Evolutionary conservation across 2,113 vertebrate genomes (phyloP).

Genomic region (Albula goreensis): DNA sequence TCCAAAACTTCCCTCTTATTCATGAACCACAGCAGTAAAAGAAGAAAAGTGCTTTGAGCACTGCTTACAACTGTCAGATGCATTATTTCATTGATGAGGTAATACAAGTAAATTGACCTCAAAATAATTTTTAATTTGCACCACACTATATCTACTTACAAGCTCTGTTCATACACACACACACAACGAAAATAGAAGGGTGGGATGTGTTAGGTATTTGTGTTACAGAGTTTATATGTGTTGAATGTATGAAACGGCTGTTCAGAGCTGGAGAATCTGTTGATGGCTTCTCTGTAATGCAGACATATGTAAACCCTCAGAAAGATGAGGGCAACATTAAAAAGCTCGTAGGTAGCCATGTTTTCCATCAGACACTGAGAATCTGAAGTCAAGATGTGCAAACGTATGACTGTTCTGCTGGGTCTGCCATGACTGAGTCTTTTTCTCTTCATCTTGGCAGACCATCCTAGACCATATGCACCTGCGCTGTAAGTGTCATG

Average conservation of each 20-base stretch:
- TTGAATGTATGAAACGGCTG: too few species aligned
- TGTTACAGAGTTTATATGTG: too few species aligned
- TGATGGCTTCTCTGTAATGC: too few species aligned
- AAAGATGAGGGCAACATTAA: too few species aligned
- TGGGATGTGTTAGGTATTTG: background rate
- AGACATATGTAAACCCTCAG: too few species aligned
- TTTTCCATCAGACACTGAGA: too few species aligned
- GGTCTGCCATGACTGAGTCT: background rate
- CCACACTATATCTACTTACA: background rate
- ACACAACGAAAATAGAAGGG: background rate
- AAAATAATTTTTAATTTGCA: background rate
- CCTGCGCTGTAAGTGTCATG: conserved; percentile 95
- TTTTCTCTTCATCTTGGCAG: conserved; percentile 56
- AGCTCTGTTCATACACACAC: background rate
- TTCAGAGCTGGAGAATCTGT: background rate
- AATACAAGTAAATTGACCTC: background rate
- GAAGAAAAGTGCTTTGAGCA: background rate
- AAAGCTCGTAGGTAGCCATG: too few species aligned
- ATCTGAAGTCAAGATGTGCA: too few species aligned
- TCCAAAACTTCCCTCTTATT: background rate
- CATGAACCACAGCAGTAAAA: background rate
- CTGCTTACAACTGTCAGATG: background rate
- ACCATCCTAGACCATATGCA: conserved; percentile 98
- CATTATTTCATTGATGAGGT: background rate
- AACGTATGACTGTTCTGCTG: background rate